Percentiles rank a stretch among this genome's conserved stretches.
Conservation (phyloP, 2,113 vertebrate genomes). For the Nibea coibor region DNA sequence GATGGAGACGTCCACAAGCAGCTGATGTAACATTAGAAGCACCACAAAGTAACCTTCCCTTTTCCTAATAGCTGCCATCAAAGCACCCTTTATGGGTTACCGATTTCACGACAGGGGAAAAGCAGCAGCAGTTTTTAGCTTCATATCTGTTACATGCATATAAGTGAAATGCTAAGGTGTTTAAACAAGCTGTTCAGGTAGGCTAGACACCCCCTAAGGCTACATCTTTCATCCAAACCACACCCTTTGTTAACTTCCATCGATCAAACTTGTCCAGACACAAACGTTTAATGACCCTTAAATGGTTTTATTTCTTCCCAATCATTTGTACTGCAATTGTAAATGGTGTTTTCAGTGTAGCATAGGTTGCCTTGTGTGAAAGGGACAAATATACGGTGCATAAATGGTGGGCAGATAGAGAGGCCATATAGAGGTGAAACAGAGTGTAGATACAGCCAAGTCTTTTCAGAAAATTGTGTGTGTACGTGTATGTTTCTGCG, state of each 20-base stretch:
- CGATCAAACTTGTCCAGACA: conserved; percentile 39
- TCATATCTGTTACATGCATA: neutral
- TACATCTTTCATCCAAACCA: conserved; percentile 23
- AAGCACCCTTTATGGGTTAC: neutral
- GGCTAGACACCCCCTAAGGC: conserved; percentile 12
- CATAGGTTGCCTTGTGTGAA: neutral
- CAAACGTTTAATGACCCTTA: conserved; percentile 18
- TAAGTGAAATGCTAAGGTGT: conserved; percentile 5
- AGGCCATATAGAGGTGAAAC: conserved; percentile 23
- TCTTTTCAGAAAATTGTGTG: conserved; percentile 28
- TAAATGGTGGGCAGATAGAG: conserved; percentile 7
- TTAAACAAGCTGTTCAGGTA: conserved; percentile 42
- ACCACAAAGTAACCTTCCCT: neutral
- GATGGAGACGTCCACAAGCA: neutral
- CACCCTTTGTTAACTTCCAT: conserved; percentile 12
- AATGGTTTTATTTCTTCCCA: conserved; percentile 4
- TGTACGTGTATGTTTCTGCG: conserved; percentile 32
- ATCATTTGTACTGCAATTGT: neutral
- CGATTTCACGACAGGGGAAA: too few relatives aligned
- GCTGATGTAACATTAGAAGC: neutral
- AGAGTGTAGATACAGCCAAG: conserved; percentile 41
- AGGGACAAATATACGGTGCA: neutral
- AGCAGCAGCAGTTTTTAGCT: neutral
- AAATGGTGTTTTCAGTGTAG: neutral
- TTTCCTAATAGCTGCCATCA: neutral